Evolutionary conservation across 1,140 invertebrate genomes (phyloP), one percentile per base, ranked within the genome.

Genomic region (Myzus persicae): DNA sequence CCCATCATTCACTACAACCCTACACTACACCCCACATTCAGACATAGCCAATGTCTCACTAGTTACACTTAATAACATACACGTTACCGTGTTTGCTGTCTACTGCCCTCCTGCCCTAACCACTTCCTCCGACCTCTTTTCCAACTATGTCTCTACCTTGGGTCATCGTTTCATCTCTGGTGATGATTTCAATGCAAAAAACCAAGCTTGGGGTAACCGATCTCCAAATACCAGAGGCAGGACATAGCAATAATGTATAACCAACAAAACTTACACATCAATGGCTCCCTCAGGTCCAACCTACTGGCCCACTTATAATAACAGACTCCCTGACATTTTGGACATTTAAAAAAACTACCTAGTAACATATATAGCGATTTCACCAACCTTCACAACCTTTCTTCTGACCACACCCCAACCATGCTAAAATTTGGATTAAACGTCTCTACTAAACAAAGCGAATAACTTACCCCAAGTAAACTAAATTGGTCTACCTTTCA

Each of bases 281-380:
- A 20, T 54, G 38, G 88, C 88, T 24, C 87, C 87, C n/a, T 48
- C 48, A 36, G 48, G 46, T 38, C 88, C 46, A 24, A 89, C 48
- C 18, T 89, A 89, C 20, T 89, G 88, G 48, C 51, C 24, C 24
- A 8, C 51, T 1, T 24, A 54, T 7, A 54, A 9, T 54, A 54
- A 54, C 51, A 54, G 48, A 54, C 48, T 51, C 7, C 87, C 46
- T 36, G 87, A 89, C 6, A 24, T 54, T n/a, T 67, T 90, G 18
- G 51, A 90, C 24, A 90, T 90, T 54, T 90, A 22, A 90, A 59
- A 51, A 59, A 90, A 90, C 89, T 90, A 90, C 67, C 40, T 38
- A n/a, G n/a, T n/a, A n/a, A n/a, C n/a, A n/a, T n/a, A n/a, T n/a
- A n/a, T n/a, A n/a, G n/a, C n/a, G n/a, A 54, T 26, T 18, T 67